These are phyloP conservation scores for Amiota mariae DNA, from an alignment of 2,888 invertebrate species.

Conservation along the genomic window DNA sequence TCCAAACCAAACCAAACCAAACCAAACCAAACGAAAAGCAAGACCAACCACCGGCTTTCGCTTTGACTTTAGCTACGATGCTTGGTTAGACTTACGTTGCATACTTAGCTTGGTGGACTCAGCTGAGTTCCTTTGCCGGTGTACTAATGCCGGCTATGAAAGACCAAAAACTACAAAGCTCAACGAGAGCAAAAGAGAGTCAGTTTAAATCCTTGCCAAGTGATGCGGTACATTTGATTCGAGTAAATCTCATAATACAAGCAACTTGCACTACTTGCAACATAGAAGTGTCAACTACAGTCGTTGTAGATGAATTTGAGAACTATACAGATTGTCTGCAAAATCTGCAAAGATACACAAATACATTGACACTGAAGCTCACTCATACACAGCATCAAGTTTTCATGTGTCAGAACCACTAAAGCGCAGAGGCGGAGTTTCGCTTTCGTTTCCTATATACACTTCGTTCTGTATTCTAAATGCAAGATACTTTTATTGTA, in stretches of 20 bases:
- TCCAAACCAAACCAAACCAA: too few relatives aligned
- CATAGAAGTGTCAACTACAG: too few relatives aligned
- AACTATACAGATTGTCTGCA: conserved; percentile 38
- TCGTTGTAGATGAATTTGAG: conserved; percentile 44
- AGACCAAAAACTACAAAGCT: neutral
- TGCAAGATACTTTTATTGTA: neutral
- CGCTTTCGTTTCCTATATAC: conserved; percentile 29
- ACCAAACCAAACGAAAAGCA: too few relatives aligned
- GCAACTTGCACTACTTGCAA: too few relatives aligned
- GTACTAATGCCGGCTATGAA: neutral
- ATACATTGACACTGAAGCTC: conserved; percentile 46
- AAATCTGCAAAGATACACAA: conserved; percentile 49
- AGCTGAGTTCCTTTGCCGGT: conserved; percentile 1
- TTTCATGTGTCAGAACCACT: conserved; percentile 38
- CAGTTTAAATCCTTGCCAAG: neutral
- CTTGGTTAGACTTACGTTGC: too few relatives aligned
- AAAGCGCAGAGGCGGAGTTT: conserved; percentile 68
- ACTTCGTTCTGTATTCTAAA: conserved; percentile 11
- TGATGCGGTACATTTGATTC: neutral
- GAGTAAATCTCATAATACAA: too few relatives aligned
- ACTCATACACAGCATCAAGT: conserved; percentile 39
- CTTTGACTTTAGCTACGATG: too few relatives aligned
- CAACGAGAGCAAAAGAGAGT: neutral
- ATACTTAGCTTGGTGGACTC: neutral
- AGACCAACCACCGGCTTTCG: too few relatives aligned